Percentiles rank a stretch among this genome's conserved stretches.
phyloP scores from a whole-genome alignment of 1,140 invertebrate genomes.

The Wiebesia pumilae region DNA sequence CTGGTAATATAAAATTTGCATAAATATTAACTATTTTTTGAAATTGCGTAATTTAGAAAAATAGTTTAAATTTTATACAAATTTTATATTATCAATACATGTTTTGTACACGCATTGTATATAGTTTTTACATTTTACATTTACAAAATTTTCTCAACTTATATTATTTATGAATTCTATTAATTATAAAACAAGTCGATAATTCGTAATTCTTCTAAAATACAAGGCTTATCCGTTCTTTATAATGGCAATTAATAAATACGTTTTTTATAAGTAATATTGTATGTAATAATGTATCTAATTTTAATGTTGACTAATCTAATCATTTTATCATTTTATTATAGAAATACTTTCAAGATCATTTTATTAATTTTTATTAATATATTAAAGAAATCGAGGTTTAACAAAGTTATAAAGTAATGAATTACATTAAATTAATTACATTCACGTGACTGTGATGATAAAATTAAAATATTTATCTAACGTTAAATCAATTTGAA shows the following conservation, averaged over 20 bases:
- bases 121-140: constrained; percentile 37
- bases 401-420: background rate
- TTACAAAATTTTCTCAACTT: constrained; percentile 39
- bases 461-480: constrained; percentile 17
- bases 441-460: background rate
- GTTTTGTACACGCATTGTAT: constrained; percentile 18
- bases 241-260: constrained; percentile 21
- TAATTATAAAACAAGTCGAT: constrained; percentile 18
- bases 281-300: background rate
- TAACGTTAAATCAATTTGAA: constrained; percentile 10
- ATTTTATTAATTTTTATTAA: background rate
- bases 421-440: background rate
- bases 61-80: constrained; percentile 12
- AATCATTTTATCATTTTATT: constrained; percentile 3
- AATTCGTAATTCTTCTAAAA: constrained; percentile 25
- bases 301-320: background rate
- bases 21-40: constrained; percentile 13
- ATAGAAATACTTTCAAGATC: constrained; percentile 47
- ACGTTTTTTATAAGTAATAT: background rate
- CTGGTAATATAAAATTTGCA: constrained; percentile 20
- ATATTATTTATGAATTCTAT: constrained; percentile 25
- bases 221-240: constrained; percentile 32
- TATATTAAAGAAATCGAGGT: background rate
- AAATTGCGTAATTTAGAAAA: background rate
- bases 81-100: constrained; percentile 26